These are phyloP conservation scores for Argyresthia goedartella DNA, from an alignment of 2,888 invertebrate genomes.

Conservation along the genomic window DNA sequence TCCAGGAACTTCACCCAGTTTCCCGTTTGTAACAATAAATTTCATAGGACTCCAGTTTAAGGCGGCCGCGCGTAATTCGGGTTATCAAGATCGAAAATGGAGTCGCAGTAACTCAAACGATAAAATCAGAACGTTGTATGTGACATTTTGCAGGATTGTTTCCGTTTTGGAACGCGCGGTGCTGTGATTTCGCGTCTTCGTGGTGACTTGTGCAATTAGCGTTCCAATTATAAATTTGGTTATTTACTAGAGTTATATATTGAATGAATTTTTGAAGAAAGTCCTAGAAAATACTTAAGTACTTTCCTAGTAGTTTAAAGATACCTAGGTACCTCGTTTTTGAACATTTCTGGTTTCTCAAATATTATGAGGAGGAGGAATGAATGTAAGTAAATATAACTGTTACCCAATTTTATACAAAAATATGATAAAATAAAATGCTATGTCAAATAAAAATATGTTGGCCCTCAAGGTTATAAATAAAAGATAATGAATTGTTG, in stretches of 20 bases:
- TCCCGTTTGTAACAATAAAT: slow-evolving; percentile 12
- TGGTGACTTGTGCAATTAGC: background rate
- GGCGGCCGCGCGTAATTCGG: slow-evolving; percentile 10
- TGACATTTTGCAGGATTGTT: background rate
- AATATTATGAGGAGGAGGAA: too few species aligned
- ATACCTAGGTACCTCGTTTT: too few species aligned
- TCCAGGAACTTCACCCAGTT: too few species aligned
- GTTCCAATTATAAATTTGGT: background rate
- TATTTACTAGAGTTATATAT: background rate
- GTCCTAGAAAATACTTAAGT: too few species aligned
- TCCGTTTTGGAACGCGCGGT: background rate
- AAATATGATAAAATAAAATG: too few species aligned
- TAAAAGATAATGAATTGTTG: too few species aligned
- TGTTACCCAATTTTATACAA: too few species aligned
- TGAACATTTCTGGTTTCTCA: too few species aligned
- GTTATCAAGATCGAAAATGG: slow-evolving; percentile 14
- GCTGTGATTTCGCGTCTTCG: background rate
- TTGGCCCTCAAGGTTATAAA: too few species aligned
- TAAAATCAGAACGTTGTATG: background rate
- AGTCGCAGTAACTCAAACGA: background rate
- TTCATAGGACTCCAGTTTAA: slow-evolving; percentile 9
- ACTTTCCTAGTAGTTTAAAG: too few species aligned
- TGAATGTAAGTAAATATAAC: too few species aligned
- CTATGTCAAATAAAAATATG: too few species aligned
- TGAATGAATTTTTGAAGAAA: background rate